These are phyloP conservation scores for Rhinichthys osculus DNA, from an alignment of 2,797 vertebrate species.

Conservation along the genomic window DNA sequence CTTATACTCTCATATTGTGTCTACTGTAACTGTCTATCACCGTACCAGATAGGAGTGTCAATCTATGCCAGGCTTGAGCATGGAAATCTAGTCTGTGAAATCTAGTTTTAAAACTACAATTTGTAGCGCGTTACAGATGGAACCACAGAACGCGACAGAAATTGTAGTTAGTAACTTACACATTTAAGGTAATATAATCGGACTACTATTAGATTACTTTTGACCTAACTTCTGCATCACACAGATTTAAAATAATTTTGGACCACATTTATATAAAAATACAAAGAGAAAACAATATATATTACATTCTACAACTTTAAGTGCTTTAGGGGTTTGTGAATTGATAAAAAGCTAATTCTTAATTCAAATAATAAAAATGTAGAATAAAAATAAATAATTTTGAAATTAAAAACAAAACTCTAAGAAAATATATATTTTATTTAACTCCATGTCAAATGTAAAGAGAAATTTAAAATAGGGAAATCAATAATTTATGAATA, in stretches of 20 bases:
- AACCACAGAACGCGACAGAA: too few species aligned
- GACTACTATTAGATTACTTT: background rate
- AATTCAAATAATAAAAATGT: background rate
- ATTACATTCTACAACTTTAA: background rate
- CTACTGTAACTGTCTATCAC: conserved; percentile 38
- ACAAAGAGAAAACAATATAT: background rate
- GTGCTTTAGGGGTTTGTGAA: background rate
- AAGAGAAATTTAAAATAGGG: background rate
- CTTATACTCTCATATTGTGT: conserved; percentile 25
- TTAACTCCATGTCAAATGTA: too few species aligned
- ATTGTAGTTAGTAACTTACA: too few species aligned
- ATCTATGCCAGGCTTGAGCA: background rate
- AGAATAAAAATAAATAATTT: background rate
- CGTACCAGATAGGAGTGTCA: conserved; percentile 32
- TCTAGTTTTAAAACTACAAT: conserved; percentile 2
- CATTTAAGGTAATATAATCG: background rate
- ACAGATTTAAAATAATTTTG: too few species aligned
- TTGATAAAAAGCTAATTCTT: background rate
- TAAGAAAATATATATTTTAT: background rate
- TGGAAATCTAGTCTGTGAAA: background rate
- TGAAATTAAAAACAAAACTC: background rate
- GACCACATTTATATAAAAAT: background rate
- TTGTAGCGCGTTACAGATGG: background rate
- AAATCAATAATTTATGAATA: too few species aligned
- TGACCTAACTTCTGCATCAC: background rate